phyloP scores from a whole-genome alignment of 2,888 invertebrate genomes.

The Euspilapteryx auroguttella region DNA sequence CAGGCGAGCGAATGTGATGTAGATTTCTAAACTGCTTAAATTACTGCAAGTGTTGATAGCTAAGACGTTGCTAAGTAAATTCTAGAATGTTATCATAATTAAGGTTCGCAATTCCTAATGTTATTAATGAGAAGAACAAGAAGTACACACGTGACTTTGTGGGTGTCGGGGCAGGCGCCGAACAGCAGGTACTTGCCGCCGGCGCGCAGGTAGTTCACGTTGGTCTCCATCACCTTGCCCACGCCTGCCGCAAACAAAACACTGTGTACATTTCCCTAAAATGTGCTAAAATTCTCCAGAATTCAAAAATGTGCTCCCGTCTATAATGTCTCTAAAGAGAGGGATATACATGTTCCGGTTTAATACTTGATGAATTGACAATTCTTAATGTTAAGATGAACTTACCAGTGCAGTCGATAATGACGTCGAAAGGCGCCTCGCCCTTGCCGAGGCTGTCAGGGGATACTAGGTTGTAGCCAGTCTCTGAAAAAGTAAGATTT shows the following conservation, averaged over 20 bases:
- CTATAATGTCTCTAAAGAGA: background rate
- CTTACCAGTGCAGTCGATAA: slow-evolving; percentile 58
- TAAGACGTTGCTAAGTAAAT: background rate
- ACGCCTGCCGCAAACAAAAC: slow-evolving; percentile 17
- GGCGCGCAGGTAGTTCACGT: slow-evolving; percentile 34
- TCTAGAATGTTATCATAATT: background rate
- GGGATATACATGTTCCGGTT: background rate
- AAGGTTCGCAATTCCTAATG: background rate
- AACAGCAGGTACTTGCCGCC: slow-evolving; percentile 63
- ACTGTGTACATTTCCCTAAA: background rate
- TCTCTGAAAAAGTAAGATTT: slow-evolving; percentile 25
- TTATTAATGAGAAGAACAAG: background rate
- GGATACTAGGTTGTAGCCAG: slow-evolving; percentile 38
- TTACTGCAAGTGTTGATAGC: background rate
- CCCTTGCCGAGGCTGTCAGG: slow-evolving; percentile 24
- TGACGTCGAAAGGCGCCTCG: slow-evolving; percentile 37
- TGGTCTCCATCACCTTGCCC: slow-evolving; percentile 57
- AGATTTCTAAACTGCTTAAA: background rate
- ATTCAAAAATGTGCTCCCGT: background rate
- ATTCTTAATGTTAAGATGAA: background rate
- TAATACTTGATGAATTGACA: too few relatives aligned
- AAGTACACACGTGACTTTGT: slow-evolving; percentile 8
- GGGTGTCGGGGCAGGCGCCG: slow-evolving; percentile 55
- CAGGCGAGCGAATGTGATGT: too few relatives aligned
- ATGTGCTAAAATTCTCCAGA: background rate